phyloP scores from a whole-genome alignment of 1,140 invertebrate species.

The Drosophila grimshawi region DNA sequence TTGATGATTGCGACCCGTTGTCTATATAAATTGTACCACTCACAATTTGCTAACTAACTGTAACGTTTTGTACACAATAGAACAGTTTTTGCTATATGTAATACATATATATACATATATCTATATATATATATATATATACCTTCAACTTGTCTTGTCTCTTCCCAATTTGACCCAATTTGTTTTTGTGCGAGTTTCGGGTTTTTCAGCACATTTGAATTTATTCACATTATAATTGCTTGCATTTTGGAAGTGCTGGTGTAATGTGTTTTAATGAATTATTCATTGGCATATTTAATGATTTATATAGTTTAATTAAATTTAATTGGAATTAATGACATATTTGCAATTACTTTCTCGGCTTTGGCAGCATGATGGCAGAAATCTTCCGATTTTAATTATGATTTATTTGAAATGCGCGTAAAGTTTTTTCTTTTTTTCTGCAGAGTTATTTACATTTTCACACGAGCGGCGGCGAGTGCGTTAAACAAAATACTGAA shows the following conservation, averaged over 20 bases:
- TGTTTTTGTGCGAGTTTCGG: not conserved
- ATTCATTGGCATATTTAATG: constrained; percentile 30
- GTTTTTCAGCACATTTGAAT: not conserved
- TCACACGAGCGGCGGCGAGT: constrained; percentile 18
- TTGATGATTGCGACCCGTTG: constrained; percentile 59
- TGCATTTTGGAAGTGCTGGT: constrained; percentile 15
- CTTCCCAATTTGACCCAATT: constrained; percentile 21
- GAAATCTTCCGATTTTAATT: constrained; percentile 44
- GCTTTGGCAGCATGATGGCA: constrained; percentile 47
- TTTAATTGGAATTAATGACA: constrained; percentile 40
- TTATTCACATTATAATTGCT: constrained; percentile 36
- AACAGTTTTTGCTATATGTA: constrained; percentile 9
- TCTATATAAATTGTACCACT: constrained; percentile 30
- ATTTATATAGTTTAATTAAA: constrained; percentile 21
- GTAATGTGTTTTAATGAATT: constrained; percentile 28
- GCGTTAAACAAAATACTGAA: constrained; percentile 51
- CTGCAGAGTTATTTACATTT: no score
- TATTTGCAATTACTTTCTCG: constrained; percentile 39
- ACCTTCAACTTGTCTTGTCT: constrained; percentile 13
- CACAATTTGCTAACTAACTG: constrained; percentile 27
- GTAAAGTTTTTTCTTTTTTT: constrained; percentile 29
- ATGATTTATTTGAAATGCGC: constrained; percentile 60
- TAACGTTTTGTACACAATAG: not conserved
- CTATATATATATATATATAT: not conserved
- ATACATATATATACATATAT: not conserved